Evolutionary conservation across 2,888 invertebrate species (phyloP), one percentile per base, ranked within the genome.

Genomic region (Lasioglossum vierecki): DNA sequence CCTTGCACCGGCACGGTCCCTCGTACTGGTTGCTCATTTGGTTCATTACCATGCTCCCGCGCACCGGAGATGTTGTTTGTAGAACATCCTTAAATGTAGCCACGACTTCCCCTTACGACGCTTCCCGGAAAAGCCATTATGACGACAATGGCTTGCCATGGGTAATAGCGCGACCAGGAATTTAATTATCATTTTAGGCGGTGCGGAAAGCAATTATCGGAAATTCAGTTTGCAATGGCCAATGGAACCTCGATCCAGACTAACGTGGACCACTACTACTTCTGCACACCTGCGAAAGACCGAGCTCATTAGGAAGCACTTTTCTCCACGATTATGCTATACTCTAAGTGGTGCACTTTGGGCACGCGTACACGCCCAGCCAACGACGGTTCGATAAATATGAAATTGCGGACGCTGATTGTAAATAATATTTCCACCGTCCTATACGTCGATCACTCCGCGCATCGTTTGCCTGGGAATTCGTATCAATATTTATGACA

Each of bases 181-280:
- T 94, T 94, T 93, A 93, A 94, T 94, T 94, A 94, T 93, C 92
- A 94, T 94, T 94, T 94, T 93, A 94, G 92, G 91, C 91, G 90
- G 88, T 88, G 93, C 90, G 92, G 92, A 93, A 94, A 94, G 94
- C 93, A 94, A 94, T 94, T 94, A 94, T 94, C 91, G 94, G 93
- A 93, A 94, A 94, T 93, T 93, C 91, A 93, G 92, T 93, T 94
- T 93, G 88, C 89, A 89, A 92, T 92, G 92, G 93, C 92, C 93
- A 93, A 91, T 90, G 91, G 89, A 91, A 90, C 88, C 88, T 53
- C 60, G 77, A 49, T 81, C 76, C 71, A 73, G 76, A 77, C 85
- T 79, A 84, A 78, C 83, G 77, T 66, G 60, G 41, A 76, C 74
- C 83, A 46, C 84, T 70, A 35, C 73, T 82, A 75, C 80, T 53